Evolutionary conservation across 2,797 vertebrate genomes (phyloP), one percentile per base, ranked within the genome.

Genomic region (Pempheris klunzingeri): DNA sequence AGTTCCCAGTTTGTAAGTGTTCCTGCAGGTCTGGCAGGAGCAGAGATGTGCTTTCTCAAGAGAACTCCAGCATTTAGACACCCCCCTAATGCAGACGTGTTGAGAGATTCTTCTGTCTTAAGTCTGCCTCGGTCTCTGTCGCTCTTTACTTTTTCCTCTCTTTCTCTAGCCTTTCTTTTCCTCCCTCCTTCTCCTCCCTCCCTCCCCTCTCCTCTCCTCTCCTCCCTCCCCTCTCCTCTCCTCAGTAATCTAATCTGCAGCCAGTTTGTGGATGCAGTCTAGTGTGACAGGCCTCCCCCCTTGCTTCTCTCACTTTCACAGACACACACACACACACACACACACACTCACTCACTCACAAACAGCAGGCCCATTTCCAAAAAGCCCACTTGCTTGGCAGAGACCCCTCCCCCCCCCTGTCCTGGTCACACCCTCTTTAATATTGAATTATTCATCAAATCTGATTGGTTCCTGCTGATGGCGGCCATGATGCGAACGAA

Each of bases 361-460:
- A 59, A 74, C 71, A 86, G 63, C 77, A 84, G 84, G 81, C 85
- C 86, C 44, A 60, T 87, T 91, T 93, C 90, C 85, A 92, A 93
- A 92, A 93, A 88, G 81, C 88, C 78, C 74, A 82, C 88, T 91
- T 84, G 71, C 90, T 87, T 88, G 88, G 90, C 86, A 91, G 83
- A 89, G 18, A n/a, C 32, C 18, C 17, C 13, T 12, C 46, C 26
- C n/a, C 72, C 53, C 47, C 63, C 52, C 71, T 22, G 68, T 80
- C 85, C 74, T 92, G 90, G 92, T 94, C 91, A 94, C 92, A 92
- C 92, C 91, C 93, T 92, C 91, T 92, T 93, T 94, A 93, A 94
- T 93, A 92, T 90, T 94, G 90, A 95, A 95, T 95, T 93, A 95
- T 95, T 94, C 91, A 94, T 94, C 89, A 91, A 87, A 85, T 91